Evolutionary conservation across 2,113 vertebrate species (phyloP).

Genomic region (Felis chaus): DNA sequence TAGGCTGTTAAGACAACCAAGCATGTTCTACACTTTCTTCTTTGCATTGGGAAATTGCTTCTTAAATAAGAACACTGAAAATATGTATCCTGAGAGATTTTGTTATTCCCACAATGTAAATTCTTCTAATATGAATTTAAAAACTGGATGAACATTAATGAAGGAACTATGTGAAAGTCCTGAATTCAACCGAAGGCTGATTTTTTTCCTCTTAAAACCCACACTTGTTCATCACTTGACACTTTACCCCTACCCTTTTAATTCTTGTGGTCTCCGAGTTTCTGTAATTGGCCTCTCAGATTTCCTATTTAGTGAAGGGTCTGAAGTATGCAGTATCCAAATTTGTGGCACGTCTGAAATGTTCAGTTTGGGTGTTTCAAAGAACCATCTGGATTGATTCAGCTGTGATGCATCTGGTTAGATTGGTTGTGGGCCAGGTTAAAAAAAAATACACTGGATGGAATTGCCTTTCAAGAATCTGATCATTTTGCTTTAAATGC

Average conservation of each 20-base stretch:
- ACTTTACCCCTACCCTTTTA: not conserved
- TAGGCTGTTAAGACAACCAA: not conserved
- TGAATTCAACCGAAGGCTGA: not conserved
- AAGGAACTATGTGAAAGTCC: not conserved
- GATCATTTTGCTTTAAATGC: constrained; percentile 38
- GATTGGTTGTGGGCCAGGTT: constrained; percentile 38
- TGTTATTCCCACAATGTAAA: not conserved
- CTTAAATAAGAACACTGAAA: not conserved
- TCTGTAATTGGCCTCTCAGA: constrained; percentile 35
- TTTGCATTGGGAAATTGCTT: not conserved
- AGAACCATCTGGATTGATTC: constrained; percentile 60
- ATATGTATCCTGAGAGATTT: not conserved
- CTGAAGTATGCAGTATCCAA: constrained; percentile 37
- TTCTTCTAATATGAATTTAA: not conserved
- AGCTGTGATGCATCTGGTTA: constrained; percentile 63
- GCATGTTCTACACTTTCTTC: not conserved
- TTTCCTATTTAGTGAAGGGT: constrained; percentile 27
- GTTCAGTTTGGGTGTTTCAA: constrained; percentile 52
- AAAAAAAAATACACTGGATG: constrained; percentile 8
- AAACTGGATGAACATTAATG: not conserved
- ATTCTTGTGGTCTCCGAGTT: not conserved
- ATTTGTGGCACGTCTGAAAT: constrained; percentile 53
- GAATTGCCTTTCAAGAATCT: constrained; percentile 16
- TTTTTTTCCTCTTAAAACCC: not conserved
- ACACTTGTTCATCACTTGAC: not conserved